phyloP scores from a whole-genome alignment of 1,140 invertebrate species.

The Penaeus indicus region DNA sequence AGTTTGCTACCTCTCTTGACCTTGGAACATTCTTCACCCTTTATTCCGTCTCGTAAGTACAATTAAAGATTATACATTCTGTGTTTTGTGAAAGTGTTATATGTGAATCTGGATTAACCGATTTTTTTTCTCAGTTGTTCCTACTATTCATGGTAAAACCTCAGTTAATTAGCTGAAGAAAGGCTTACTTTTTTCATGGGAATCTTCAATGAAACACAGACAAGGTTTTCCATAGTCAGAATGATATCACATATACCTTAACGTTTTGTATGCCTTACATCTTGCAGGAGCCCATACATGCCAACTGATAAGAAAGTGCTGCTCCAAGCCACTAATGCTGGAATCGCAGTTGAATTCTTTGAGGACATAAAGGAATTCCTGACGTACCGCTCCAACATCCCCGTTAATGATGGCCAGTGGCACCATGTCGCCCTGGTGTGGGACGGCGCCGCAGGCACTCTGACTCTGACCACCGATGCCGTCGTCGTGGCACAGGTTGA shows the following conservation, averaged over 20 bases:
- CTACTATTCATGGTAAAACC: too few relatives aligned
- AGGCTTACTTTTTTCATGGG: too few relatives aligned
- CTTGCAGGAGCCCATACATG: constrained; percentile 79
- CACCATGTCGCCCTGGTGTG: constrained; percentile 95
- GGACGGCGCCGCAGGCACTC: constrained; percentile 86
- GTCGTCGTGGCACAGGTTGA: constrained; percentile 91
- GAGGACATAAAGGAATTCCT: constrained; percentile 88
- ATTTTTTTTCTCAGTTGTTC: too few relatives aligned
- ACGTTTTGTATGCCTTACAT: background rate
- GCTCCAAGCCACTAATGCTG: constrained; percentile 90
- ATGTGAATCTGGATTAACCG: too few relatives aligned
- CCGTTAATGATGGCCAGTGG: constrained; percentile 96
- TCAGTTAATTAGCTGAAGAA: too few relatives aligned
- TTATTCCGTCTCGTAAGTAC: constrained; percentile 83
- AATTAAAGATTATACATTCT: too few relatives aligned
- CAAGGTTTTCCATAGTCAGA: background rate
- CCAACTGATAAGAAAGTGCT: constrained; percentile 83
- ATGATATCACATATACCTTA: background rate
- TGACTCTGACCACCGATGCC: constrained; percentile 91
- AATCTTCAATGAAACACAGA: background rate
- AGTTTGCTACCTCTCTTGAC: constrained; percentile 90
- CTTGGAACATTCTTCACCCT: constrained; percentile 94
- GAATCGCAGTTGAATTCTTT: constrained; percentile 90
- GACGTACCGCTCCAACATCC: constrained; percentile 81
- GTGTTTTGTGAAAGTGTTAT: too few relatives aligned